Evolutionary conservation across 2,888 invertebrate species (phyloP).

Genomic region (Blomia tropicalis): DNA sequence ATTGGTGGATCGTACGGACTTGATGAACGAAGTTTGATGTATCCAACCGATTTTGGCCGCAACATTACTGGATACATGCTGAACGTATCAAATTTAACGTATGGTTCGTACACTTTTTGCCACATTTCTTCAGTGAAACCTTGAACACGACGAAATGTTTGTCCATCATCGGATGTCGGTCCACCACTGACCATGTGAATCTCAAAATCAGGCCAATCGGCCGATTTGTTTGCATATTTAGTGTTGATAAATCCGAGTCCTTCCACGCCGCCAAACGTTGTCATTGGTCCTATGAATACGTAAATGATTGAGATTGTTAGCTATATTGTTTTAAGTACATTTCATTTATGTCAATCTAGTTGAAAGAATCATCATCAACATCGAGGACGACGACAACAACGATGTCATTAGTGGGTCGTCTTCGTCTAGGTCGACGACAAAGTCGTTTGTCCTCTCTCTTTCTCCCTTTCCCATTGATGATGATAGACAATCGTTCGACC

Average conservation of each 20-base stretch:
- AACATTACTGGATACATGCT: slow-evolving; percentile 30
- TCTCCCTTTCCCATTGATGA: no score
- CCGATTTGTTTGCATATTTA: slow-evolving; percentile 54
- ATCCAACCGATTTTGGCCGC: slow-evolving; percentile 30
- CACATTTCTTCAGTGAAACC: slow-evolving; percentile 49
- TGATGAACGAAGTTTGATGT: slow-evolving; percentile 33
- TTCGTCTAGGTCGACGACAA: no score
- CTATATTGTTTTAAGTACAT: no score
- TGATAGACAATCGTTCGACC: no score
- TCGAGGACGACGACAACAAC: no score
- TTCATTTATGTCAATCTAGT: no score
- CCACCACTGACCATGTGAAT: slow-evolving; percentile 73
- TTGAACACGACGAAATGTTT: slow-evolving; percentile 54
- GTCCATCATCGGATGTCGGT: slow-evolving; percentile 55
- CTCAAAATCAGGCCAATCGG: slow-evolving; percentile 67
- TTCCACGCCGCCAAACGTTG: slow-evolving; percentile 65
- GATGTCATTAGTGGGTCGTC: no score
- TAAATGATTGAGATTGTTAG: no score
- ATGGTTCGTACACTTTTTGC: slow-evolving; percentile 30
- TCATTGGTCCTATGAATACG: slow-evolving; percentile 54
- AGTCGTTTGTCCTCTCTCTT: no score
- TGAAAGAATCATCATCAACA: neutral
- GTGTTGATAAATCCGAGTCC: slow-evolving; percentile 72
- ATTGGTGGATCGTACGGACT: slow-evolving; percentile 73
- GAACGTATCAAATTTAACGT: slow-evolving; percentile 29